Conservation (phyloP, 1,140 invertebrate species). For the Helicorthomorpha holstii region DNA sequence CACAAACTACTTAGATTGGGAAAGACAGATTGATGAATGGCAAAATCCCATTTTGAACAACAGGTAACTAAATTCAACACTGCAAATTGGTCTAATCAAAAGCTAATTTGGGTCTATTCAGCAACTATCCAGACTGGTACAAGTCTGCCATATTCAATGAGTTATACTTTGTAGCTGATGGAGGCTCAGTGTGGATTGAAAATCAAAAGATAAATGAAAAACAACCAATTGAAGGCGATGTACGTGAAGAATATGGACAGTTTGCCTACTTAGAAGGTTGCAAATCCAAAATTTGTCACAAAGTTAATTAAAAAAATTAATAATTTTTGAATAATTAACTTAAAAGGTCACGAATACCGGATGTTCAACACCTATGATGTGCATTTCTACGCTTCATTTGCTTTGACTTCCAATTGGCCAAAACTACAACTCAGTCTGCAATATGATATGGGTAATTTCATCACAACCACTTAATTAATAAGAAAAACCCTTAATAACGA, state of each 20-base stretch:
- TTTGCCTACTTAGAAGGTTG: slow-evolving; percentile 67
- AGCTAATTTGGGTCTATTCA: no score
- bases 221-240: slow-evolving; percentile 13
- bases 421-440: slow-evolving; percentile 68
- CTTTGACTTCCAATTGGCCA: slow-evolving; percentile 76
- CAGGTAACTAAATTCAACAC: slow-evolving; percentile 36
- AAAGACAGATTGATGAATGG: slow-evolving; percentile 64
- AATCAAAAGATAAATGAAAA: slow-evolving; percentile 21
- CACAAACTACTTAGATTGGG: slow-evolving; percentile 57
- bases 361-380: slow-evolving; percentile 97
- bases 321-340: no score
- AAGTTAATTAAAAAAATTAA: no score
- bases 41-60: slow-evolving; percentile 62
- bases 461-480: no score
- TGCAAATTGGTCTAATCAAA: no score
- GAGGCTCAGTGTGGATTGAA: slow-evolving; percentile 74
- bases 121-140: slow-evolving; percentile 72
- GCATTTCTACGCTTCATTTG: slow-evolving; percentile 87
- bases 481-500: no score
- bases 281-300: no score
- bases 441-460: slow-evolving; percentile 57
- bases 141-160: slow-evolving; percentile 91
- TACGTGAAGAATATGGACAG: slow-evolving; percentile 49
- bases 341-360: slow-evolving; percentile 68
- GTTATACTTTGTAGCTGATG: slow-evolving; percentile 77